Percentiles rank a stretch among this genome's conserved stretches.
These are phyloP conservation scores for Rambutsinella grinnellia DNA, from an alignment of 2,888 invertebrate genomes.

Conservation along the genomic window DNA sequence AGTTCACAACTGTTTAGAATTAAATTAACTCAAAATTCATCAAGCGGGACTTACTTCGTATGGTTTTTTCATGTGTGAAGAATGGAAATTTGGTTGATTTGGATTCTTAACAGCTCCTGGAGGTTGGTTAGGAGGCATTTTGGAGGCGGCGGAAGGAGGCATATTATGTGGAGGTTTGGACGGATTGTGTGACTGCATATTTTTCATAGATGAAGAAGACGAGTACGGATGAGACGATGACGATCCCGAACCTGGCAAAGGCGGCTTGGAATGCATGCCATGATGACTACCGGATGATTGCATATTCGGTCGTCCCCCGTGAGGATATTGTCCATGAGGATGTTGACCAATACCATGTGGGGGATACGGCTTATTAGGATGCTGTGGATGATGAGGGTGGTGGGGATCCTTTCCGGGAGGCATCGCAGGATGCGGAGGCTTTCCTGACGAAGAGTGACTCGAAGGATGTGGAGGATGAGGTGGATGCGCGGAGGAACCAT, in stretches of 20 bases:
- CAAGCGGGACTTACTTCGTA: constrained; percentile 44
- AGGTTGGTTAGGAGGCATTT: constrained; percentile 34
- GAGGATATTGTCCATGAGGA: constrained; percentile 48
- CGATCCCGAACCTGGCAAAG: constrained; percentile 21
- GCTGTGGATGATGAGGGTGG: constrained; percentile 49
- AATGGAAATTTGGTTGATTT: constrained; percentile 46
- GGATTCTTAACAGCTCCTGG: constrained; percentile 46
- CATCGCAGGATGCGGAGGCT: constrained; percentile 46
- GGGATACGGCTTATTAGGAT: constrained; percentile 43
- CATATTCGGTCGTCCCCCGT: constrained; percentile 40
- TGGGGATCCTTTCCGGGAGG: constrained; percentile 45
- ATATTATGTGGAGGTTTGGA: constrained; percentile 47
- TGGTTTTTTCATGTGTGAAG: constrained; percentile 50
- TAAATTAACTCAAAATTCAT: too few species aligned
- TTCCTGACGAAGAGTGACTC: constrained; percentile 22
- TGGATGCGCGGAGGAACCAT: constrained; percentile 23
- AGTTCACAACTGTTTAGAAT: too few species aligned
- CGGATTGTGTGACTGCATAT: constrained; percentile 29
- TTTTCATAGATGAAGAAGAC: constrained; percentile 37
- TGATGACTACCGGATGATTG: constrained; percentile 48
- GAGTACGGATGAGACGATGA: constrained; percentile 28
- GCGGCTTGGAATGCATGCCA: constrained; percentile 52
- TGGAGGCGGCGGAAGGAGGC: constrained; percentile 26
- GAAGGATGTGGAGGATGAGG: constrained; percentile 24
- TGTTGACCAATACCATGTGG: constrained; percentile 47